Base-by-base conservation (phyloP, 2,113 vertebrate species). In the Oophaga pumilio region DNA sequence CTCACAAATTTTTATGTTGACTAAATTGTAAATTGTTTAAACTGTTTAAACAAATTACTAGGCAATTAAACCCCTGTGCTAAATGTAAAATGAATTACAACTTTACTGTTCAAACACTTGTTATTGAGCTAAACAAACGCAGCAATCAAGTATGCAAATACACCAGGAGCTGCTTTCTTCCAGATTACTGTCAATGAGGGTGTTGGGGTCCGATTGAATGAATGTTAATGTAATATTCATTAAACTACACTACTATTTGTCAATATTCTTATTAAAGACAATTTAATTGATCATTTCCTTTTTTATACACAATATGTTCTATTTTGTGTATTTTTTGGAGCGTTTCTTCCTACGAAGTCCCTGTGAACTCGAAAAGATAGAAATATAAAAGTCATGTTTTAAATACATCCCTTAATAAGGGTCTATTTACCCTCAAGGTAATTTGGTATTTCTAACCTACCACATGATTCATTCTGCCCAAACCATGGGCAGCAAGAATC, bases 1-100 rank as follows among this genome's bases (percentile, higher is more conserved):
- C 96, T 95, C 94, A 96, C 96, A 97, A 96, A 96, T 96, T 98
- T 98, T 98, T 97, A 97, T 97, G 96, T 96, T 95, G 93, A 95
- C 94, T 95, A 95, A 96, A 95, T 94, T 94, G 90, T 95, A 95
- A 95, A 95, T 95, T 95, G 95, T 96, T 96, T 95, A 95, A 95
- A 95, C 93, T 94, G 93, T 95, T 95, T 94, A 95, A 95, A 95
- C 94, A 95, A 95, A 96, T 95, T 95, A 96, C 94, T 94, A 93
- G 94, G 94, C 94, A 96, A 95, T 96, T 96, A 96, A 96, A 96
- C 93, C 93, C 95, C 79, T 94, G 94, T 94, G 93, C 90, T 94
- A 94, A 95, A 95, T 95, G 93, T 95, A 90, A 95, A 94, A 95
- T 94, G 95, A 94, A 94, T 94, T 95, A 95, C 94, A 94, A 95